A percentile compares a stretch with the other conserved stretches of the same genome.
Conservation (phyloP, 2,113 vertebrate genomes). For the Spea multiplicata region DNA sequence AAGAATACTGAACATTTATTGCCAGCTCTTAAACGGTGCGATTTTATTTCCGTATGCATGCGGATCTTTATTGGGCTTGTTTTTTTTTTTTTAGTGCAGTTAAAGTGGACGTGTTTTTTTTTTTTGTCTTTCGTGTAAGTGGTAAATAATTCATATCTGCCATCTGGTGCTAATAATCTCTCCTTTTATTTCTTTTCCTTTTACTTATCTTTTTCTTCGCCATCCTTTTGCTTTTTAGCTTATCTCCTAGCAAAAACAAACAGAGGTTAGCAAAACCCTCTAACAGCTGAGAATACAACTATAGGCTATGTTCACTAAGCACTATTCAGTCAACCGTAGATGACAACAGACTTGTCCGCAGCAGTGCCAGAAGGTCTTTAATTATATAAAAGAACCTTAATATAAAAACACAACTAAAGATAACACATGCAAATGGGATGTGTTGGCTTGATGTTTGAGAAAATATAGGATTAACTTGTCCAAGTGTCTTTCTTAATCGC, state of each 20-base stretch:
- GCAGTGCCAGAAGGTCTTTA: too few species aligned
- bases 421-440: too few species aligned
- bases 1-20: constrained; percentile 63
- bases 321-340: too few species aligned
- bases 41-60: constrained; percentile 75
- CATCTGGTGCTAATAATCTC: constrained; percentile 65
- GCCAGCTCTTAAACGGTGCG: constrained; percentile 63
- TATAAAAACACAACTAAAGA: too few species aligned
- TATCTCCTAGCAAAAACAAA: constrained; percentile 32
- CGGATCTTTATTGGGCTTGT: constrained; percentile 66
- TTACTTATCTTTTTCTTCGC: constrained; percentile 38
- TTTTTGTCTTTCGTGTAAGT: constrained; percentile 66
- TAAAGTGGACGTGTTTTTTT: constrained; percentile 63
- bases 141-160: constrained; percentile 80
- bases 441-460: too few species aligned
- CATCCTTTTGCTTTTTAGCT: constrained; percentile 31
- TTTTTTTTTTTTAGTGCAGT: constrained; percentile 58
- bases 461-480: too few species aligned
- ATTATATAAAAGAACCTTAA: too few species aligned
- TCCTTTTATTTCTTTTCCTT: constrained; percentile 48
- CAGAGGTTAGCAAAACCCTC: not conserved
- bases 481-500: too few species aligned
- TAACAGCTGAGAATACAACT: not conserved
- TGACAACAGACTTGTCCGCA: too few species aligned
- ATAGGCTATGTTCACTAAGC: not conserved